These are phyloP conservation scores for Tachina fera DNA, from an alignment of 2,888 invertebrate species.

Conservation along the genomic window DNA sequence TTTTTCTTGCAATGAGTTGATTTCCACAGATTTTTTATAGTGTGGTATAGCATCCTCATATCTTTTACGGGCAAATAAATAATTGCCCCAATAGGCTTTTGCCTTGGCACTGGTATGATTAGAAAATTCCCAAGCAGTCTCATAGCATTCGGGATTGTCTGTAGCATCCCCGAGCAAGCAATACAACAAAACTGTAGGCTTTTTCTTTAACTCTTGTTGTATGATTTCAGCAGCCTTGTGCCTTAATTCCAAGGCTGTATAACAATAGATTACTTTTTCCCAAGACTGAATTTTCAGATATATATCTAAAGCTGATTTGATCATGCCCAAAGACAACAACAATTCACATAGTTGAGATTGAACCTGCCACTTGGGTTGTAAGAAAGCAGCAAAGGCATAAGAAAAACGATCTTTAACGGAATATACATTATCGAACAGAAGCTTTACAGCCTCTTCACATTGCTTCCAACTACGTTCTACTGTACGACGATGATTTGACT, in stretches of 20 bases:
- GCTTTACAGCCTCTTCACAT: constrained; percentile 90
- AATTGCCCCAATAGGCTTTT: constrained; percentile 94
- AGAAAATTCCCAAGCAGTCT: constrained; percentile 96
- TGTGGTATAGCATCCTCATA: constrained; percentile 91
- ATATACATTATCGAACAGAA: constrained; percentile 79
- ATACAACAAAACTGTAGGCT: constrained; percentile 93
- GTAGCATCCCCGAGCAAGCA: constrained; percentile 96
- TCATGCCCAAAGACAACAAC: constrained; percentile 90
- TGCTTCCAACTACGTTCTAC: constrained; percentile 95
- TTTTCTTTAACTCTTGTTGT: constrained; percentile 89
- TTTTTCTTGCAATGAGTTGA: constrained; percentile 94
- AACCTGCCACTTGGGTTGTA: constrained; percentile 90
- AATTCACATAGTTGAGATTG: constrained; percentile 91
- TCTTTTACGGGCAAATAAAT: constrained; percentile 89
- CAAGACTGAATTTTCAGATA: constrained; percentile 91
- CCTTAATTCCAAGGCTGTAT: constrained; percentile 90
- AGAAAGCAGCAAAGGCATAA: constrained; percentile 88
- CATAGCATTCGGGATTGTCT: constrained; percentile 90
- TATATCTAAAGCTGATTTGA: constrained; percentile 92
- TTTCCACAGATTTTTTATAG: constrained; percentile 91
- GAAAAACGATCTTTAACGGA: constrained; percentile 83
- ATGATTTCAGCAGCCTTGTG: constrained; percentile 97
- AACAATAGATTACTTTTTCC: constrained; percentile 97
- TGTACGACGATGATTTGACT: constrained; percentile 90
- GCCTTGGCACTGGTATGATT: constrained; percentile 91